Percentiles rank a stretch among this genome's conserved stretches.
Evolutionary conservation across 2,797 vertebrate genomes (phyloP).

Genomic region (Notoglanidium macrostoma): DNA sequence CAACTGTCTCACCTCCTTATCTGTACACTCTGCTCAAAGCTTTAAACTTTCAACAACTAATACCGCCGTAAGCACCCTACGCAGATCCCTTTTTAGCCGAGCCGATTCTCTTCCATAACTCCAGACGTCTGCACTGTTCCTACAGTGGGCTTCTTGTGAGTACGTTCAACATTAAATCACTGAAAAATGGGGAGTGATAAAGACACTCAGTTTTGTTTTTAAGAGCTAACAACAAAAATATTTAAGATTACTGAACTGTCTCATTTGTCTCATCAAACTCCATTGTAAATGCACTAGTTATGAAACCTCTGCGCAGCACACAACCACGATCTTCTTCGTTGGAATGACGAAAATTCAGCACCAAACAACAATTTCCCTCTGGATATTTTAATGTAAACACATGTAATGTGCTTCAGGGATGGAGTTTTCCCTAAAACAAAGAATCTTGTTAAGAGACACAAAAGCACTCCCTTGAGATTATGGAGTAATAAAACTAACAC

Average conservation of each 20-base stretch:
- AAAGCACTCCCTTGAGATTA: background rate
- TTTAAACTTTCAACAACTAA: background rate
- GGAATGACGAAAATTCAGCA: background rate
- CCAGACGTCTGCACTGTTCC: background rate
- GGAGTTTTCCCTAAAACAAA: background rate
- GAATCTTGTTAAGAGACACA: background rate
- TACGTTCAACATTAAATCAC: background rate
- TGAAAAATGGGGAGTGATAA: background rate
- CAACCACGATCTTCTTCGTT: background rate
- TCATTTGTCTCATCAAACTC: background rate
- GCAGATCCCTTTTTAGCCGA: background rate
- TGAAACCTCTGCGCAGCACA: background rate
- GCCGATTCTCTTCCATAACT: background rate
- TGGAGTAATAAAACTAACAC: background rate
- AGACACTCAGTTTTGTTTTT: background rate
- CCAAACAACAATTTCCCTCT: background rate
- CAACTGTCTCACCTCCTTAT: background rate
- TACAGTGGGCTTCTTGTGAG: background rate
- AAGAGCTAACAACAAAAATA: background rate
- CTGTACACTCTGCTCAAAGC: background rate
- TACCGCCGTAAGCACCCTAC: background rate
- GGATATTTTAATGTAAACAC: background rate
- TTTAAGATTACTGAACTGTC: background rate
- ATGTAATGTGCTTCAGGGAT: background rate
- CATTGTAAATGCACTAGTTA: background rate